A percentile compares a stretch with the other conserved stretches of the same genome.
phyloP scores from a whole-genome alignment of 2,797 vertebrate genomes.

The Sebastes paucispinis region DNA sequence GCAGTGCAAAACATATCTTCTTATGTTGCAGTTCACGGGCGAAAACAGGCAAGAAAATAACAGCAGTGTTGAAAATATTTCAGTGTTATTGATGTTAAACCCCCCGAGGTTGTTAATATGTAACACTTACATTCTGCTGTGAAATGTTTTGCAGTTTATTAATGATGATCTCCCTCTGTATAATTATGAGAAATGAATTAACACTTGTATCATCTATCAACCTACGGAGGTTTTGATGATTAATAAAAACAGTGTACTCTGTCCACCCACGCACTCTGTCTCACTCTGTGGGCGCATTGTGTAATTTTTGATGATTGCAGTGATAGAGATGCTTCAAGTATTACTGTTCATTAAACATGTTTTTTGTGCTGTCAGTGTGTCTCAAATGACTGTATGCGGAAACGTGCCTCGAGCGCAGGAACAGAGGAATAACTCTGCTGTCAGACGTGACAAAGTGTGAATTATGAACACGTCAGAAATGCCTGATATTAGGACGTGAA shows the following conservation, averaged over 20 bases:
- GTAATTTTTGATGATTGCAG: slow-evolving; percentile 62
- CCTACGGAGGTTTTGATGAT: slow-evolving; percentile 67
- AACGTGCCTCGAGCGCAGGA: slow-evolving; percentile 53
- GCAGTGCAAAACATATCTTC: slow-evolving; percentile 49
- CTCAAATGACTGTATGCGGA: slow-evolving; percentile 48
- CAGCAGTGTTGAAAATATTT: slow-evolving; percentile 50
- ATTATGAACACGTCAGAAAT: slow-evolving; percentile 52
- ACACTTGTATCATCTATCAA: slow-evolving; percentile 68
- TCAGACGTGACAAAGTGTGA: slow-evolving; percentile 68
- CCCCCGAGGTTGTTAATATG: slow-evolving; percentile 41
- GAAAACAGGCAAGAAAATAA: slow-evolving; percentile 43
- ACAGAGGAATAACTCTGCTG: slow-evolving; percentile 60
- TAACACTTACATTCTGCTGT: slow-evolving; percentile 27
- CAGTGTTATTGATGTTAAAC: slow-evolving; percentile 49
- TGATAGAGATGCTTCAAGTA: slow-evolving; percentile 61
- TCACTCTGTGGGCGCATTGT: slow-evolving; percentile 61
- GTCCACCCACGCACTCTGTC: slow-evolving; percentile 61
- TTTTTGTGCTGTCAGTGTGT: slow-evolving; percentile 48
- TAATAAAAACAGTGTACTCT: slow-evolving; percentile 67
- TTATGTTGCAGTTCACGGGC: slow-evolving; percentile 43
- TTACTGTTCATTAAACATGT: slow-evolving; percentile 54
- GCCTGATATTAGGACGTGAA: slow-evolving; percentile 42
- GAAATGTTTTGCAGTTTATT: slow-evolving; percentile 62
- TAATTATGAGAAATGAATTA: slow-evolving; percentile 73
- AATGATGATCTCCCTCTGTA: slow-evolving; percentile 48